A percentile compares a stretch with the other conserved stretches of the same genome.
Evolutionary conservation across 2,888 invertebrate species (phyloP).

Genomic region (Hirtodrosophila confusa): DNA sequence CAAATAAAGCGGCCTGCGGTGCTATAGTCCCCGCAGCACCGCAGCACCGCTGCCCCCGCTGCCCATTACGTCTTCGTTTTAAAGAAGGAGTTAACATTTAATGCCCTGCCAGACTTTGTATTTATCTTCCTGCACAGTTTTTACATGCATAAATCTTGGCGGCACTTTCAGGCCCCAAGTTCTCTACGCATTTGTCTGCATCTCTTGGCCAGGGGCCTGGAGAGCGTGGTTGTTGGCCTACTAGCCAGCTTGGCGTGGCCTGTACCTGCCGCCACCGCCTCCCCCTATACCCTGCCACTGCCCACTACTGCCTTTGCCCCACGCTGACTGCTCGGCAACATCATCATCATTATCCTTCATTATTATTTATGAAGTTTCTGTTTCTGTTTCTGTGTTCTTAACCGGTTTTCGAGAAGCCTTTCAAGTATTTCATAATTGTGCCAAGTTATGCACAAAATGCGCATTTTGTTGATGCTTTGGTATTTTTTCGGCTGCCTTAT

Average conservation of each 20-base stretch:
- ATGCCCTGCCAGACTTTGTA: slow-evolving; percentile 53
- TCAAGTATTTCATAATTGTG: slow-evolving; percentile 80
- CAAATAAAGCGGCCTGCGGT: slow-evolving; percentile 66
- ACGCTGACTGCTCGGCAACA: slow-evolving; percentile 40
- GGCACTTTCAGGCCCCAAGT: slow-evolving; percentile 50
- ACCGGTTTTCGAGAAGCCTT: slow-evolving; percentile 61
- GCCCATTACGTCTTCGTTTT: slow-evolving; percentile 16
- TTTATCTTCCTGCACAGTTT: slow-evolving; percentile 46
- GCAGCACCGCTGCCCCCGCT: not conserved
- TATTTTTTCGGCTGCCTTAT: slow-evolving; percentile 63
- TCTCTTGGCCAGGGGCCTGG: not conserved
- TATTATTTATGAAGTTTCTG: slow-evolving; percentile 66
- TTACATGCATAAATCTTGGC: slow-evolving; percentile 62
- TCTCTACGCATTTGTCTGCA: slow-evolving; percentile 34
- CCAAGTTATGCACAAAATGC: slow-evolving; percentile 68
- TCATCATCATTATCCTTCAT: slow-evolving; percentile 80
- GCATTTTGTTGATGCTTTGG: slow-evolving; percentile 30
- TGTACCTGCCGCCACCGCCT: slow-evolving; percentile 8
- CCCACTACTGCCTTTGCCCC: too few relatives aligned
- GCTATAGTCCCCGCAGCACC: slow-evolving; percentile 8
- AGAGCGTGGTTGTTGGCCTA: slow-evolving; percentile 3
- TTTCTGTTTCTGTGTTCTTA: slow-evolving; percentile 15
- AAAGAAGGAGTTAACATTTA: slow-evolving; percentile 47
- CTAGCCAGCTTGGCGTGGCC: slow-evolving; percentile 55
- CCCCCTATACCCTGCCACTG: not conserved